Conservation (phyloP, 1,140 invertebrate species). For the Varroa destructor region DNA sequence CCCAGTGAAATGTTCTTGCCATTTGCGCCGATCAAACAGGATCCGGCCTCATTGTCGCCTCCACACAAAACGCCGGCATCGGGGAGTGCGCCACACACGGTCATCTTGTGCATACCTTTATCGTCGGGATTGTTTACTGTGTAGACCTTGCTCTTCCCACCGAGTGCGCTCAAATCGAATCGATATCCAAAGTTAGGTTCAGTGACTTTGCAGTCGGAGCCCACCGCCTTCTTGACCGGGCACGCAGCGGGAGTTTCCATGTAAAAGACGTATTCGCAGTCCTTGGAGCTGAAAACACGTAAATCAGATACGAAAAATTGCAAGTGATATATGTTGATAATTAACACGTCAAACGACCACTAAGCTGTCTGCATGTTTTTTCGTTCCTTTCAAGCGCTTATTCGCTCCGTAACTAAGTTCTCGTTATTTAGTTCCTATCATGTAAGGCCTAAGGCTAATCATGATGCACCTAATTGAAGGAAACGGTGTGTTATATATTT, state of each 20-base stretch:
- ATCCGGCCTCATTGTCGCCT: neutral
- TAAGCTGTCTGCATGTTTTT: too few relatives aligned
- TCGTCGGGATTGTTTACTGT: constrained; percentile 28
- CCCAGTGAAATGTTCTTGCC: constrained; percentile 31
- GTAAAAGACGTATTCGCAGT: constrained; percentile 40
- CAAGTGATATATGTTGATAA: neutral
- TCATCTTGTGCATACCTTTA: constrained; percentile 1
- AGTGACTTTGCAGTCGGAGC: constrained; percentile 37
- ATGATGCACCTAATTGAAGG: too few relatives aligned
- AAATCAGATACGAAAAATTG: neutral
- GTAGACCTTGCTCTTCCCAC: constrained; percentile 33
- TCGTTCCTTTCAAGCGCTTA: too few relatives aligned
- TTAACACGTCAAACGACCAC: neutral
- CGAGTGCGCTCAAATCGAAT: constrained; percentile 38
- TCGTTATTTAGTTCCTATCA: too few relatives aligned
- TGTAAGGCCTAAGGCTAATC: too few relatives aligned
- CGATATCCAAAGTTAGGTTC: constrained; percentile 38
- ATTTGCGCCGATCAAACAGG: constrained; percentile 3
- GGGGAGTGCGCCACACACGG: neutral
- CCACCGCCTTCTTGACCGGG: constrained; percentile 35
- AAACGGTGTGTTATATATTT: too few relatives aligned
- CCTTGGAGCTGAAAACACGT: constrained; percentile 26
- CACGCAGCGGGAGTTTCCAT: constrained; percentile 40
- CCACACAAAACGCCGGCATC: neutral
- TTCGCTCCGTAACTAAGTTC: too few relatives aligned